Base-by-base conservation (phyloP, 2,888 invertebrate genomes). In the Crematogaster levior region DNA sequence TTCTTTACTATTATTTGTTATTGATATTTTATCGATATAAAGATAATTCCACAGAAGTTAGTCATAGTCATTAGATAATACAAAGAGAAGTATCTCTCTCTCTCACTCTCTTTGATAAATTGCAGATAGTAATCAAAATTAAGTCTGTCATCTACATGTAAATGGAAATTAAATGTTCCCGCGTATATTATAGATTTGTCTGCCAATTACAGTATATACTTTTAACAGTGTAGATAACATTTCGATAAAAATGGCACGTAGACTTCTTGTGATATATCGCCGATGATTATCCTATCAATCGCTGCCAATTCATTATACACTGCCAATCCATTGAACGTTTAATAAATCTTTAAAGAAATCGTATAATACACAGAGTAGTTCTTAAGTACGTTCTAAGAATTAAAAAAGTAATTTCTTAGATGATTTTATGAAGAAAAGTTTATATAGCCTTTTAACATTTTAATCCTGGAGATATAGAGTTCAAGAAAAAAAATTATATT, bases 201-300 rank as follows among this genome's bases (percentile, higher is more conserved):
- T 56, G 79, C 80, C 85, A 82, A 84, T 88, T 83, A 73, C 81
- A 53, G 9, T 37, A 24, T 79, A 34, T 79, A 40, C 40, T 65
- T 27, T 24, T 43, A 79, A 56, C 66, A 81, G 63, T 73, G 60
- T 34, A 56, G 65, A 82, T 81, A 72, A 72, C 60, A 72, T 63
- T 60, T 34, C 27, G 88, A 86, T 88, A 82, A 85, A 72, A 60
- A n/a, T 51, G 79, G n/a, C 84, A 83, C 83, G 77, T 63, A 77
- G 46, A 73, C 24, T 40, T 82, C 43, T 43, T 15, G 3, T 40
- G 53, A 56, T 83, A 21, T 63, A 80, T 43, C 34, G 12, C 12
- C 46, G 40, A 74, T 70, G 27, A 72, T 27, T 24, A 70, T 85
- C 84, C 24, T 81, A 68, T 82, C 74, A 63, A 81, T 83, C 82